Base-by-base conservation (phyloP, 2,797 vertebrate species). In the Eulemur coronatus region DNA sequence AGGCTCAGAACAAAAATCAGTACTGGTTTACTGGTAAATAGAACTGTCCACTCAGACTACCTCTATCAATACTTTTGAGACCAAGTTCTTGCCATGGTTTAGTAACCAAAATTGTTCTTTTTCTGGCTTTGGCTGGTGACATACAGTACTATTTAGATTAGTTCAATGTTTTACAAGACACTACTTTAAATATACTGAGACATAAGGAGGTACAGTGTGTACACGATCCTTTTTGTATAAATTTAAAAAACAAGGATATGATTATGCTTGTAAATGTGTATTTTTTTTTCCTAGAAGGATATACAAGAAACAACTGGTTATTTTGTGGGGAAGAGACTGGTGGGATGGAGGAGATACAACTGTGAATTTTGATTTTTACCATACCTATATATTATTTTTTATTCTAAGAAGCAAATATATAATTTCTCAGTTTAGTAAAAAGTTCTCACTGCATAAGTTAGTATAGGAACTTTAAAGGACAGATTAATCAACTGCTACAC, bases 221-320 rank as follows among this genome's bases (percentile, higher is more conserved):
- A 22, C 22, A 43, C 33, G 13, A 65, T 26, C 22, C 15, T 50
- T 94, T 90, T 67, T 17, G 78, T 33, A 6, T 33, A 85, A 88
- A 89, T 38, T 85, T 67, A 35, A 76, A 55, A 89, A 93, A 84
- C 18, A 89, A 85, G 9, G 22, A 81, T 76, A 78, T 59, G 46
- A 26, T 69, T 41, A 87, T 50, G 30, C 15, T 90, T 87, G 1
- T 28, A 86, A 92, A 93, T 67, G 14, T 2, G 14, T 9, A 41
- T 70, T 50, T 63, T 67, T 18, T 84, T 18, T 20, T 8, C 65
- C 63, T 59, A 20, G 17, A 78, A 84, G 70, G 33, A 84, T 38
- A 52, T 17, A 73, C 26, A 91, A 93, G 63, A 82, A 91, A 84
- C 26, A 95, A 63, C 24, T n/a, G 41, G 48, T 86, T 67, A 96